These are phyloP conservation scores for Siniperca undulata DNA, from an alignment of 2,797 vertebrate genomes.

Conservation along the genomic window DNA sequence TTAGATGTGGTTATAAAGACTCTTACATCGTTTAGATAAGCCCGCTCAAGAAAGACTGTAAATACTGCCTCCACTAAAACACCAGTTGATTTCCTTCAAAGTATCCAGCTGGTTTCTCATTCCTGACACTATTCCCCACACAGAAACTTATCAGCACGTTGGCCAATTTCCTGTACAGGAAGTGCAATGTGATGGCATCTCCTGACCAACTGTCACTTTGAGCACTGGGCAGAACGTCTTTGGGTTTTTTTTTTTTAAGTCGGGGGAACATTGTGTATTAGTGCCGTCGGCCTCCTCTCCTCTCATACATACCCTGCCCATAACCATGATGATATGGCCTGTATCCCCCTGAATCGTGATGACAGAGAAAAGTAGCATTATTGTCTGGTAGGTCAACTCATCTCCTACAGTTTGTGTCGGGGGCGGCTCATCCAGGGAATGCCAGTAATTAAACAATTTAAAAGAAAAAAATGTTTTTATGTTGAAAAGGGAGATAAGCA, in stretches of 20 bases:
- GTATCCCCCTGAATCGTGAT: slow-evolving; percentile 72
- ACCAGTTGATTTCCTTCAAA: slow-evolving; percentile 30
- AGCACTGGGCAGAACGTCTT: slow-evolving; percentile 53
- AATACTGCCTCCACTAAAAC: slow-evolving; percentile 13
- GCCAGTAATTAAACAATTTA: background rate
- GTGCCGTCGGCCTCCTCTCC: slow-evolving; percentile 11
- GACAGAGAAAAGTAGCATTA: slow-evolving; percentile 65
- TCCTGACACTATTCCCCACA: slow-evolving; percentile 28
- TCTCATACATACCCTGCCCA: slow-evolving; percentile 69
- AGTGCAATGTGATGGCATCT: slow-evolving; percentile 67
- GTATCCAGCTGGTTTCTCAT: slow-evolving; percentile 31
- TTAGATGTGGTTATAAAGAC: slow-evolving; percentile 17
- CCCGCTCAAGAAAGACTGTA: background rate
- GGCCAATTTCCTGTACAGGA: slow-evolving; percentile 73
- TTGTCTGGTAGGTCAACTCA: slow-evolving; percentile 16
- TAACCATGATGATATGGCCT: slow-evolving; percentile 63
- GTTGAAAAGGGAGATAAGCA: background rate
- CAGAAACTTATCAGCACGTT: slow-evolving; percentile 63
- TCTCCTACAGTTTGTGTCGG: slow-evolving; percentile 5
- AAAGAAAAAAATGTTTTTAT: background rate
- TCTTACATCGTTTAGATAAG: background rate
- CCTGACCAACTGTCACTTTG: slow-evolving; percentile 74
- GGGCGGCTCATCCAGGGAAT: background rate
- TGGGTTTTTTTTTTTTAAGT: slow-evolving; percentile 22
- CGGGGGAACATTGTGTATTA: slow-evolving; percentile 30